Percentiles rank a stretch among this genome's conserved stretches.
Evolutionary conservation across 2,888 invertebrate genomes (phyloP).

Genomic region (Cheilosia pagana): DNA sequence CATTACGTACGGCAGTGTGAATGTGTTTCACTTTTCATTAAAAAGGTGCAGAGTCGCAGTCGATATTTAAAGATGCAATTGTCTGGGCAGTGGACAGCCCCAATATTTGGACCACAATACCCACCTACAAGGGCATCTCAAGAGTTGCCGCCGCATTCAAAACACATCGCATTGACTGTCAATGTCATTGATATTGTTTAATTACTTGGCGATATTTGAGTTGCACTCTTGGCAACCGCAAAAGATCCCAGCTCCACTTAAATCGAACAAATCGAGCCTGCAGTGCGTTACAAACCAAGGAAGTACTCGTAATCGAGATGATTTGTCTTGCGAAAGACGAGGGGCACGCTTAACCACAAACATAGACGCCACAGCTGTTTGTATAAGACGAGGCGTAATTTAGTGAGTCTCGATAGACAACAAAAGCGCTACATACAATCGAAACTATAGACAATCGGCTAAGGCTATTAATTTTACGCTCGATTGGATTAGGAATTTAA

Average conservation of each 20-base stretch:
- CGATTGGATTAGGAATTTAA: constrained; percentile 29
- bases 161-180: constrained; percentile 8
- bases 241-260: constrained; percentile 28
- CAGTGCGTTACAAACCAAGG: constrained; percentile 30
- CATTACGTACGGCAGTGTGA: background rate
- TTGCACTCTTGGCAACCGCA: constrained; percentile 23
- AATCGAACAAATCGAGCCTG: constrained; percentile 25
- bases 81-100: constrained; percentile 5
- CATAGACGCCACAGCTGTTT: background rate
- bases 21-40: constrained; percentile 13
- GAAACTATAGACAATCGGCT: constrained; percentile 20
- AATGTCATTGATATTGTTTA: constrained; percentile 12
- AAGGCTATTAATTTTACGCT: constrained; percentile 15
- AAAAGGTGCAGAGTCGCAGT: background rate
- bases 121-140: constrained; percentile 28
- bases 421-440: background rate
- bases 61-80: background rate
- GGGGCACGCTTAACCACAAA: constrained; percentile 24
- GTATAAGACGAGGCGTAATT: background rate
- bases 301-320: constrained; percentile 52
- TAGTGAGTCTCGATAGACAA: background rate
- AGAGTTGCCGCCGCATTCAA: background rate
- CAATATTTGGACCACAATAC: constrained; percentile 30
- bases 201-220: constrained; percentile 38
- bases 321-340: constrained; percentile 2